phyloP scores from a whole-genome alignment of 37 sponge, comb jelly and placozoan genomes.

The Aplysina aerophoba region DNA sequence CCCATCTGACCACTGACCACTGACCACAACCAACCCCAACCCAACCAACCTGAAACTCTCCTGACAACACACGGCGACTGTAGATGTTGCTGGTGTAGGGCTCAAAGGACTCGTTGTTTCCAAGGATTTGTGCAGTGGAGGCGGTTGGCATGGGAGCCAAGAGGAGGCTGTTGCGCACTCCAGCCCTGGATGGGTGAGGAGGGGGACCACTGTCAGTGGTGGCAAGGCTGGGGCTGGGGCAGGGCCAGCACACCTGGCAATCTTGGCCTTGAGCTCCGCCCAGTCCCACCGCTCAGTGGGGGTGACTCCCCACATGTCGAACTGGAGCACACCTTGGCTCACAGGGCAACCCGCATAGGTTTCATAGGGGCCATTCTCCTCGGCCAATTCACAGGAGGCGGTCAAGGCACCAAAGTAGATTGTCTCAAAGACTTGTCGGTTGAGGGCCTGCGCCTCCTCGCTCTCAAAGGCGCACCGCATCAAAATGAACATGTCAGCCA shows the following conservation, averaged over 20 bases:
- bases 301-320: slow-evolving; percentile 96
- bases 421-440: slow-evolving; percentile 95
- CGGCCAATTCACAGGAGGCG: slow-evolving; percentile 93
- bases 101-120: slow-evolving; percentile 99
- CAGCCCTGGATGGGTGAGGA: slow-evolving; percentile 63
- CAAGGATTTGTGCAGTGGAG: slow-evolving; percentile 98
- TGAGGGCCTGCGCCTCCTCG: slow-evolving; percentile 82
- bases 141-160: slow-evolving; percentile 99
- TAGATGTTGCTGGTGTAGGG: slow-evolving; percentile 99
- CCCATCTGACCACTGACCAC: background rate
- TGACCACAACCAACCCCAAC: background rate
- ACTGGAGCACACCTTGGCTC: slow-evolving; percentile 90
- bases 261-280: slow-evolving; percentile 80
- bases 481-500: slow-evolving; percentile 97
- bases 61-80: slow-evolving; percentile 89
- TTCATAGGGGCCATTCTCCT: slow-evolving; percentile 87
- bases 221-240: background rate
- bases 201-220: background rate
- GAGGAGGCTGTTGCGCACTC: slow-evolving; percentile 93
- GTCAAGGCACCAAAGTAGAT: slow-evolving; percentile 94
- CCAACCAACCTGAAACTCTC: slow-evolving; percentile 74
- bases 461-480: slow-evolving; percentile 97
- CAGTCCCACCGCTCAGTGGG: slow-evolving; percentile 97
- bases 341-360: slow-evolving; percentile 90
- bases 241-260: slow-evolving; percentile 80